Percentiles rank a stretch among this genome's conserved stretches.
phyloP scores from a whole-genome alignment of 2,113 vertebrate species.

The Regulus satrapa region DNA sequence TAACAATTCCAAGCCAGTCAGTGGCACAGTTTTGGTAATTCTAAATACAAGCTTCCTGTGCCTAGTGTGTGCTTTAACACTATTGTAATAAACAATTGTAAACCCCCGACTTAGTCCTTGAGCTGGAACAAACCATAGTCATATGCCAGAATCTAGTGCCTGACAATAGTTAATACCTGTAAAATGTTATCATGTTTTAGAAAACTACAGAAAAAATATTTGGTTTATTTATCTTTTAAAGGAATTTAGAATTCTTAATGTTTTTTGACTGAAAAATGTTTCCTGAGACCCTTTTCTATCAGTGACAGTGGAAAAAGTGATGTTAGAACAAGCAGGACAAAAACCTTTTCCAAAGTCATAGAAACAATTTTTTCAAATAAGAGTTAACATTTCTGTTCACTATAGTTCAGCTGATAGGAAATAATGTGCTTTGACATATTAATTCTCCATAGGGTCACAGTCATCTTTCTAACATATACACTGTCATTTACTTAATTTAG shows the following conservation, averaged over 20 bases:
- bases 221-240: not conserved
- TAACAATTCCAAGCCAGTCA: not conserved
- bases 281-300: not conserved
- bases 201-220: not conserved
- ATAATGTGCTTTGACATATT: not conserved
- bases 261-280: not conserved
- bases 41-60: not conserved
- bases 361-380: not conserved
- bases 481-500: not conserved
- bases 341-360: not conserved
- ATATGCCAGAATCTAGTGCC: not conserved
- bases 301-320: not conserved
- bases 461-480: not conserved
- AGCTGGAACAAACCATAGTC: not conserved
- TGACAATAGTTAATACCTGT: not conserved
- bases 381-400: not conserved
- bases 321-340: not conserved
- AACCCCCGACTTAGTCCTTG: not conserved
- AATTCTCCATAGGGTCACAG: not conserved
- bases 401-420: not conserved
- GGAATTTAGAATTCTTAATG: not conserved
- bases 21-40: not conserved
- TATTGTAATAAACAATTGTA: not conserved
- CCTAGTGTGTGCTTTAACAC: not conserved
- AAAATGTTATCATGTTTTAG: not conserved